Percentiles rank a stretch among this genome's conserved stretches.
phyloP scores from a whole-genome alignment of 2,797 vertebrate species.

The Falco peregrinus region DNA sequence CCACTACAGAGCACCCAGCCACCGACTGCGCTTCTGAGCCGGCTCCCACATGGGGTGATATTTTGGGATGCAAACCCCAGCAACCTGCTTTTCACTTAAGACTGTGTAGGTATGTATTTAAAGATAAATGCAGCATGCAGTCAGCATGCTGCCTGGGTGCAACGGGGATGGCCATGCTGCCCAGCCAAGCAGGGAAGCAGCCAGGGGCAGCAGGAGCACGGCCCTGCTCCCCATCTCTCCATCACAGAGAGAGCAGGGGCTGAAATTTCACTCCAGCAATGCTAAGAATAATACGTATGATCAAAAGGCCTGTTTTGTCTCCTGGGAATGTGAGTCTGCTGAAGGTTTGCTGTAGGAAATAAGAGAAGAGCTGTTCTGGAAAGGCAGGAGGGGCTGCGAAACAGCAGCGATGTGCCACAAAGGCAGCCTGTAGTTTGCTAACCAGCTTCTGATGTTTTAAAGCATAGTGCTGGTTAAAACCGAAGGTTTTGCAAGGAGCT shows the following conservation, averaged over 20 bases:
- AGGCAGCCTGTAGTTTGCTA: background rate
- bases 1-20: rapidly evolving
- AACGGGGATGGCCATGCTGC: rapidly evolving
- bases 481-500: background rate
- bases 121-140: background rate
- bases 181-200: background rate
- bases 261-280: background rate
- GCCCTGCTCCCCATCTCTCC: background rate
- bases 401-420: rapidly evolving
- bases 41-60: rapidly evolving
- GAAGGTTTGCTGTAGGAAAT: background rate
- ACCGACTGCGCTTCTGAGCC: rapidly evolving
- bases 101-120: background rate
- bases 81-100: background rate
- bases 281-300: background rate
- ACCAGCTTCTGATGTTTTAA: background rate
- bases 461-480: background rate
- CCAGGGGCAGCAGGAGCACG: rapidly evolving
- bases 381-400: background rate
- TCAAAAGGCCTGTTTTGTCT: background rate
- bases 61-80: background rate
- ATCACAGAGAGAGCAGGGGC: background rate
- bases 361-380: background rate
- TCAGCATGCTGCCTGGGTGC: background rate
- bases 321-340: background rate